Conservation (phyloP, 2,888 invertebrate genomes). For the Schizaphis graminum region DNA sequence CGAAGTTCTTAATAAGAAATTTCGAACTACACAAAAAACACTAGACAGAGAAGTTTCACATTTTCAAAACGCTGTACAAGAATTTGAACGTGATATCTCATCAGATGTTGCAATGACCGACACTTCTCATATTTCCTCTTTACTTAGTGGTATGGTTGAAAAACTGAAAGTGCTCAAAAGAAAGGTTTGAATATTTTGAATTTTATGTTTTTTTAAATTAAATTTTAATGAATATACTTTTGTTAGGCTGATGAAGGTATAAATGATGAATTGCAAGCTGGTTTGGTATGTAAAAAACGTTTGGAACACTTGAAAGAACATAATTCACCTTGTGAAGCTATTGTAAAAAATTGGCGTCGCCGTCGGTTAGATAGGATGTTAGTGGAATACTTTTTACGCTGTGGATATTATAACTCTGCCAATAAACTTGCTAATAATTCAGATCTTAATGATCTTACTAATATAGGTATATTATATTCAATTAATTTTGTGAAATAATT, state of each 20-base stretch:
- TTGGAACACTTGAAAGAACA: constrained; percentile 92
- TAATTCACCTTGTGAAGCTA: constrained; percentile 72
- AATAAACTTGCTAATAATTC: constrained; percentile 86
- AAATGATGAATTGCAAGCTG: constrained; percentile 90
- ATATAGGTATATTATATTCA: constrained; percentile 78
- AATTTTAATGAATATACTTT: constrained; percentile 47
- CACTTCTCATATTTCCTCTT: constrained; percentile 81
- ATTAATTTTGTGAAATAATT: constrained; percentile 6
- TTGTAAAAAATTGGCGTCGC: constrained; percentile 84
- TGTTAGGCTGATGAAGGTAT: constrained; percentile 88
- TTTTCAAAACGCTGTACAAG: constrained; percentile 83
- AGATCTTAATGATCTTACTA: constrained; percentile 88
- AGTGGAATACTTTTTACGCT: constrained; percentile 94
- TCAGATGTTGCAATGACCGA: constrained; percentile 73
- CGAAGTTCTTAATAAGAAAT: constrained; percentile 97
- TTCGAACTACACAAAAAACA: constrained; percentile 93
- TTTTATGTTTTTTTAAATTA: background rate
- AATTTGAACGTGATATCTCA: constrained; percentile 83
- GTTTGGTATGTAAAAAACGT: constrained; percentile 90
- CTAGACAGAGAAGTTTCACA: constrained; percentile 93
- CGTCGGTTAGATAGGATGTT: constrained; percentile 94
- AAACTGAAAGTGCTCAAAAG: constrained; percentile 90
- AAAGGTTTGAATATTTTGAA: constrained; percentile 74
- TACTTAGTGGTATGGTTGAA: constrained; percentile 91
- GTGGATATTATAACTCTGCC: constrained; percentile 96